Evolutionary conservation across 2,797 vertebrate species (phyloP), one percentile per base, ranked within the genome.

Genomic region (Enteromius mattozi): DNA sequence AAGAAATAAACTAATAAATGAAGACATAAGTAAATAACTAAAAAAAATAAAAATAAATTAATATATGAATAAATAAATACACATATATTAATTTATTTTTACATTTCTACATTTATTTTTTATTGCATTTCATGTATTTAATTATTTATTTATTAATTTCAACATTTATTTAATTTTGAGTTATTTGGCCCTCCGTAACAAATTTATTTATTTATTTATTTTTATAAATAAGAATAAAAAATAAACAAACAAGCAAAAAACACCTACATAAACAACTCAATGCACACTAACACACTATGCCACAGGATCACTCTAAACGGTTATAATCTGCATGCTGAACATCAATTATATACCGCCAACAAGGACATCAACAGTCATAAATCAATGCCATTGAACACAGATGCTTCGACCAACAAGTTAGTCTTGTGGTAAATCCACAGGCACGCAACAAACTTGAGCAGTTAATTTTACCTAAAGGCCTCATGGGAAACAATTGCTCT

Each of bases 361-460:
- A 33, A 27, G 35, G 37, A 70, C 6, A 74, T 12, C 21, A 27
- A 63, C 80, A 82, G 6, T 75, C 70, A 82, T 65, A 37, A 74
- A 75, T 83, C 59, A 83, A 51, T 77, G 71, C 16, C 71, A 66
- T 40, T 40, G 14, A 6, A 83, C 33, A 83, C 16, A 19, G n/a
- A 40, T 66, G n/a, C n/a, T 54, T n/a, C 14, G 10, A 66, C 7
- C 10, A 68, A 66, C 71, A 40, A 49, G 70, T 82, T 74, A 65
- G 69, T 74, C 42, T 75, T 82, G 70, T 65, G 56, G 80, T 27
- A 14, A 75, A 74, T 51, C 70, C 70, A 83, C 61, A 83, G 33
- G 72, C 81, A 83, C 59, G 33, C 71, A 76, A 76, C 81, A 76
- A 40, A 54, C 72, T n/a, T 14, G n/a, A 71, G 68, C 59, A 37